These are phyloP conservation scores for Sebastes kiyomatsui DNA, from an alignment of 2,797 vertebrate genomes.

Conservation along the genomic window DNA sequence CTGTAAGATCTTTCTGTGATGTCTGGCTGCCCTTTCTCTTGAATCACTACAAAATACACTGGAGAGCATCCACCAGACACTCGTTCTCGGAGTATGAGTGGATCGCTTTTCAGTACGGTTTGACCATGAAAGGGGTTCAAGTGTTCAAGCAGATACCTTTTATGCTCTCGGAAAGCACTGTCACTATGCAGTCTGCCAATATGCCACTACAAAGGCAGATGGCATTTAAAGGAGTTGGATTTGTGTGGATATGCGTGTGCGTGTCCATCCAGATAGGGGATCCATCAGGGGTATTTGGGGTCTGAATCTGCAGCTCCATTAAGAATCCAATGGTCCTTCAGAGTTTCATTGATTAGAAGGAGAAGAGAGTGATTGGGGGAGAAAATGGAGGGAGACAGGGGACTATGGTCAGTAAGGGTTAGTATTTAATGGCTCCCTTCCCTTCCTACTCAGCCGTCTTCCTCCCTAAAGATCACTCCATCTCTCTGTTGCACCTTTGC, in stretches of 20 bases:
- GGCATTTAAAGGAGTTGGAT: conserved; percentile 40
- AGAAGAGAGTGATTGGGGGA: conserved; percentile 9
- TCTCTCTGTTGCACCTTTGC: conserved; percentile 9
- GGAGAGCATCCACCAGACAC: conserved; percentile 56
- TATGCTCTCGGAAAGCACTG: conserved; percentile 47
- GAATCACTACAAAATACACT: conserved; percentile 59
- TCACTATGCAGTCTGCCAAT: conserved; percentile 32
- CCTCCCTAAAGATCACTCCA: conserved; percentile 15
- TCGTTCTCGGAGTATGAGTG: conserved; percentile 53
- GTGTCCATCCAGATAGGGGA: conserved; percentile 8
- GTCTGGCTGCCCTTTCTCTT: conserved; percentile 65
- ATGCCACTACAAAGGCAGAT: conserved; percentile 50
- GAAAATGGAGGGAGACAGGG: not conserved
- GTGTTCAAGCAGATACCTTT: conserved; percentile 52
- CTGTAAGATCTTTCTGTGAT: conserved; percentile 56
- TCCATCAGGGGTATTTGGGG: conserved; percentile 29
- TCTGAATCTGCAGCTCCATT: conserved; percentile 47
- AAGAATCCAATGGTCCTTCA: conserved; percentile 50
- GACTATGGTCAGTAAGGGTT: conserved; percentile 21
- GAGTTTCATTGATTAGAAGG: conserved; percentile 53
- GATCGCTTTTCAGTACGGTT: conserved; percentile 59
- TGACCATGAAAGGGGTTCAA: conserved; percentile 65
- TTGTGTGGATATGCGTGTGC: not conserved
- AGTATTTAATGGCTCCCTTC: conserved; percentile 44
- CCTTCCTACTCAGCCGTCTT: conserved; percentile 19